Evolutionary conservation across 1,140 invertebrate species (phyloP), one percentile per base, ranked within the genome.

Genomic region (Sitobion miscanthi): DNA sequence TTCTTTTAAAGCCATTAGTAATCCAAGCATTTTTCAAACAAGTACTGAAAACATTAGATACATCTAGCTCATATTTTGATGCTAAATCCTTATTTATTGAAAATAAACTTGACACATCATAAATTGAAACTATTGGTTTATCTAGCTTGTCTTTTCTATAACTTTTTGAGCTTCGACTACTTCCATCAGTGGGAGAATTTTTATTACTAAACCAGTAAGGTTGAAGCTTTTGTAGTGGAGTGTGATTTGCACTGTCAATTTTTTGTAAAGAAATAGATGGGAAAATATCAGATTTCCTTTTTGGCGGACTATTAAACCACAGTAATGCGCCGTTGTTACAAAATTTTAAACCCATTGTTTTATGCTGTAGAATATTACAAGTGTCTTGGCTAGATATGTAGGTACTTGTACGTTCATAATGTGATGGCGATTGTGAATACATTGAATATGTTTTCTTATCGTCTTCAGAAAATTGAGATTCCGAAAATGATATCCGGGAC

Each of bases 21-120:
- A 97, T 96, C 94, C 96, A 96, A 38, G 97, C 97, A 96, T 99
- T 99, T 91, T 96, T 96, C 87, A 97, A 96, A 95, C 98, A 99
- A 96, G 98, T 98, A 17, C 96, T 96, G 94, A 95, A 94, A 30
- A 97, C 95, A 94, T 97, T 96, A 23, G 95, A 95, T 69, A 95
- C 77, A 54, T 93, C 82, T 6, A 94, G 45, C n/a, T 93, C 93
- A 69, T 99, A 99, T 95, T 98, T 97, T 95, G 98, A 97, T 4
- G 98, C 98, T 87, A 99, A 96, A 91, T 97, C 96, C 94, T 96
- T 96, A 94, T 97, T 97, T 0, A 98, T 96, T 62, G 97, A 97
- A 94, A 99, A 97, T 82, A 99, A 95, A 89, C 96, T 96, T 45
- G 97, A 97, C 1, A 96, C 97, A 94, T 98, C 97, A 94, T 99